Percentiles rank a stretch among this genome's conserved stretches.
phyloP scores from a whole-genome alignment of 1,140 invertebrate genomes.

The Drosophila chauvacae region DNA sequence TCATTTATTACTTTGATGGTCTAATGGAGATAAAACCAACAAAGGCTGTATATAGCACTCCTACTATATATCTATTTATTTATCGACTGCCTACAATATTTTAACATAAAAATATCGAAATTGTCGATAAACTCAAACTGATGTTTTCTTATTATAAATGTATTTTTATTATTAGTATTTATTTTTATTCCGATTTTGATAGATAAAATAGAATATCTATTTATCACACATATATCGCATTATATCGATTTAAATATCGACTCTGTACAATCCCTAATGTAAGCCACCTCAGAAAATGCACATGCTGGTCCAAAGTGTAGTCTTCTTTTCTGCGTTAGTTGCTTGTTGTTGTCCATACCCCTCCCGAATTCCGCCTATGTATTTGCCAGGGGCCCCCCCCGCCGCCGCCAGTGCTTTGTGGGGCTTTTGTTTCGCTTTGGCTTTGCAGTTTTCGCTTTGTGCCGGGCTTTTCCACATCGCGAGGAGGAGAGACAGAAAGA shows the following conservation, averaged over 20 bases:
- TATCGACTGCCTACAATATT: not conserved
- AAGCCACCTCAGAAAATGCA: not conserved
- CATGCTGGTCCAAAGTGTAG: not conserved
- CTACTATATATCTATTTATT: no score
- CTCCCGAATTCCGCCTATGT: not conserved
- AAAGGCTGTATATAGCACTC: no score
- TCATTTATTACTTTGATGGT: no score
- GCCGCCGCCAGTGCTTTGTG: slow-evolving; percentile 30
- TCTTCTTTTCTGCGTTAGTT: slow-evolving; percentile 57
- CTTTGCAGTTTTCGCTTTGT: slow-evolving; percentile 41
- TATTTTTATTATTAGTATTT: no score
- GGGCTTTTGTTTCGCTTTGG: slow-evolving; percentile 57
- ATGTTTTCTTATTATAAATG: no score
- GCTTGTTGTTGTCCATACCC: slow-evolving; percentile 30
- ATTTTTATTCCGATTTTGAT: no score
- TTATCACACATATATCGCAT: not conserved
- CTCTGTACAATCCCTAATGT: not conserved
- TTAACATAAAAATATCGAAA: no score
- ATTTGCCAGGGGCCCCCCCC: not conserved
- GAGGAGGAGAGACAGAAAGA: no score
- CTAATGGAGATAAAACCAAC: no score
- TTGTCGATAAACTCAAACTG: no score
- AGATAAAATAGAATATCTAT: not conserved
- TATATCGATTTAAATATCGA: not conserved
- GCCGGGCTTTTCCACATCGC: slow-evolving; percentile 22